Conservation (phyloP, 2,797 vertebrate genomes). For the Tolypeutes matacus region DNA sequence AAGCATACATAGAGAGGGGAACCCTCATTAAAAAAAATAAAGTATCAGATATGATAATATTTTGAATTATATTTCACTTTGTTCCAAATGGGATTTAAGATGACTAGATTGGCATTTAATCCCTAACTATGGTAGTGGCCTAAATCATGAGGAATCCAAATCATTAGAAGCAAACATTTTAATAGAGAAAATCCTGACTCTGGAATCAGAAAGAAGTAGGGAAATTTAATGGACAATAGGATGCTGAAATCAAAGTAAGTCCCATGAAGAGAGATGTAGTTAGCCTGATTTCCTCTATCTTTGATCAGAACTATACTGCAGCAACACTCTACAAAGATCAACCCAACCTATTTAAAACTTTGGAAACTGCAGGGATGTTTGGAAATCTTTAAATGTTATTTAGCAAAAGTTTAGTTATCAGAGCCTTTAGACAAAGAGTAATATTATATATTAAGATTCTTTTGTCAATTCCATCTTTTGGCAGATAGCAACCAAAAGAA, state of each 20-base stretch:
- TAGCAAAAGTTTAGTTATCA: slow-evolving; percentile 59
- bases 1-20: background rate
- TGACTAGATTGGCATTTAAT: slow-evolving; percentile 47
- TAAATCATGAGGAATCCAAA: slow-evolving; percentile 58
- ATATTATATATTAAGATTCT: slow-evolving; percentile 50
- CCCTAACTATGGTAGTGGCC: slow-evolving; percentile 50
- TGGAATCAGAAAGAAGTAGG: background rate
- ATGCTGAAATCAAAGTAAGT: slow-evolving; percentile 29
- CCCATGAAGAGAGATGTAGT: slow-evolving; percentile 2
- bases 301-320: slow-evolving; percentile 47
- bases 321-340: slow-evolving; percentile 36
- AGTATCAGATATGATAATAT: slow-evolving; percentile 20
- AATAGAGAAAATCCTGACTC: slow-evolving; percentile 52
- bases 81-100: slow-evolving; percentile 68
- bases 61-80: slow-evolving; percentile 68
- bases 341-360: slow-evolving; percentile 54
- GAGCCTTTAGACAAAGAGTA: slow-evolving; percentile 46
- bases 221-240: slow-evolving; percentile 31
- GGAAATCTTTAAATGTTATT: slow-evolving; percentile 43
- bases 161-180: slow-evolving; percentile 59
- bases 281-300: slow-evolving; percentile 49
- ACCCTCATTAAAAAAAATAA: slow-evolving; percentile 41
- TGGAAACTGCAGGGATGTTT: slow-evolving; percentile 33
- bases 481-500: slow-evolving; percentile 49
- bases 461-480: slow-evolving; percentile 55